Base-by-base conservation (phyloP, 2,888 invertebrate genomes). In the Mimumesa dahlbomi region DNA sequence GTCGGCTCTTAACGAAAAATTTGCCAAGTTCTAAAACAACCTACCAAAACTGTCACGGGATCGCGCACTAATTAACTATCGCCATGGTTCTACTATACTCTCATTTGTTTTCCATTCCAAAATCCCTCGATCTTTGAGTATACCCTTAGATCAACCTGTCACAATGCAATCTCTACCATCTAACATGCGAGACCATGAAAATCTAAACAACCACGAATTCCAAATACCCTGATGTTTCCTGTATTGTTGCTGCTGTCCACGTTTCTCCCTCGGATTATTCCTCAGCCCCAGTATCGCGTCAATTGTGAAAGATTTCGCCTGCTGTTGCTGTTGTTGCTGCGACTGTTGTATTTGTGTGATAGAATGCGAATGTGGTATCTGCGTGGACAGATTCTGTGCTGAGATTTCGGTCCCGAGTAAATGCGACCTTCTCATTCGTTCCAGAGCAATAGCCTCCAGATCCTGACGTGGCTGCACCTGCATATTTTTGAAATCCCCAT, bases 251-350 rank as follows among this genome's bases (percentile, higher is more conserved):
- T 84, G 84, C 46, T 86, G 87, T 7, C 63, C 77, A 9, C 85
- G 83, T 56, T 89, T 89, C 29, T 89, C 89, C 45, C 86, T 81
- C 38, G 87, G 86, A 67, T 83, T 86, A 42, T 90, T 93, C 61
- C 94, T 93, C 73, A 96, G 88, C 0, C 96, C 96, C 81, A 97
- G 92, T 83, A 96, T 96, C 72, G 96, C 96, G 73, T 96, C 96
- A 80, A 97, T 97, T 19, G 96, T 96, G 84, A 97, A 97, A 4
- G 95, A 95, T 84, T 94, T 95, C 40, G 93, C 93, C 61, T 89
- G 89, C 48, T 87, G 86, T 65, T 88, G 86, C 38, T 87, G 86
- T 46, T 85, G 84, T 50, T 87, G 82, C 53, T 84, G 77, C 18
- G 82, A 76, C 48, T 82, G 84, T 29, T 87, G 86, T 64, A 84